Percentiles rank a stretch among this genome's conserved stretches.
phyloP scores from a whole-genome alignment of 2,888 invertebrate genomes.

The Pogonocherus hispidulus region DNA sequence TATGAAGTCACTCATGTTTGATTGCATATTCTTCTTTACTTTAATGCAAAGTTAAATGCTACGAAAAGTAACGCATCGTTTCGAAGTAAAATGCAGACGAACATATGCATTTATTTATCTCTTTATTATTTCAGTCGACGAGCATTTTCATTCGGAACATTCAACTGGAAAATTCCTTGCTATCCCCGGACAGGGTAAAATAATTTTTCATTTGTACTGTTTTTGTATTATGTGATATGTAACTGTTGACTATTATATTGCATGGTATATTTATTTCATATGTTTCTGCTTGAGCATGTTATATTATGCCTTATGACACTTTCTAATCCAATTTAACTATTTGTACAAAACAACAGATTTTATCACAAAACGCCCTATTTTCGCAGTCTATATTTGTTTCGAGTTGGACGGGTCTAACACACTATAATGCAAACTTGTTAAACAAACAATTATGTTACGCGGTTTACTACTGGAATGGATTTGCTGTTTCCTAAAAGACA shows the following conservation, averaged over 20 bases:
- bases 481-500: too few relatives aligned
- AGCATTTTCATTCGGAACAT: slow-evolving; percentile 59
- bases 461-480: too few relatives aligned
- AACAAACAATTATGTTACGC: too few relatives aligned
- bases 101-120: background rate
- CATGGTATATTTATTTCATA: slow-evolving; percentile 23
- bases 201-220: slow-evolving; percentile 65
- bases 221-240: slow-evolving; percentile 30
- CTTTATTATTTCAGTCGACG: slow-evolving; percentile 64
- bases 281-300: slow-evolving; percentile 17
- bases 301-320: background rate
- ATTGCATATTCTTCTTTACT: too few relatives aligned
- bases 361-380: too few relatives aligned
- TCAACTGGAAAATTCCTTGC: slow-evolving; percentile 66
- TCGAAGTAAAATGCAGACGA: background rate
- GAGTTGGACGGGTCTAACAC: too few relatives aligned
- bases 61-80: background rate
- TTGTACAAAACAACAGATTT: too few relatives aligned
- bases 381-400: too few relatives aligned
- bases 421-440: too few relatives aligned
- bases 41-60: background rate
- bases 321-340: too few relatives aligned
- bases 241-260: slow-evolving; percentile 17
- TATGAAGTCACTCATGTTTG: background rate
- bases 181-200: slow-evolving; percentile 68